Base-by-base conservation (phyloP, 2,888 invertebrate species). In the Drosophila mulleri region DNA sequence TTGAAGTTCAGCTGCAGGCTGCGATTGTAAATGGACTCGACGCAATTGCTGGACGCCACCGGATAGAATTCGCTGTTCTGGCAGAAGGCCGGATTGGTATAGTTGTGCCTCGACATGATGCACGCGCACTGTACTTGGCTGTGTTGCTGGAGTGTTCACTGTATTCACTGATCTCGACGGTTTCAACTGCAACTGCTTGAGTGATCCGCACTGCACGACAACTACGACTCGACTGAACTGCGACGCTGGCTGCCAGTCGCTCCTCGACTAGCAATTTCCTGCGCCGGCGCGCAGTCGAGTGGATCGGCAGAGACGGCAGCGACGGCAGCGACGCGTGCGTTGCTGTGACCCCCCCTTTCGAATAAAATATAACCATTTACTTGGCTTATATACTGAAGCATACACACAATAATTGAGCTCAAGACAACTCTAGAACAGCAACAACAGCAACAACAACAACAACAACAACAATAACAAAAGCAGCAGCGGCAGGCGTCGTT, bases 71-170 rank as follows among this genome's bases (percentile, higher is more conserved):
- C 96, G 90, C 96, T 96, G 92, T 96, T 95, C 35, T 95, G 95
- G 90, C 96, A 96, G 90, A 97, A 97, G 0, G 96, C 96, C 61
- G 96, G 96, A 91, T 97, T 97, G 8, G 96, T 95, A 87, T 97
- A 97, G 83, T 96, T 93, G 68, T 93, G 93, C 62, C 90, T 90
- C 29, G 93, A 93, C 93, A 93, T 93, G 53, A 12, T 60, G 29
- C 29, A 29, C 44, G 66, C 47, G 68, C 75, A 81, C 83, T 86
- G 75, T 85, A 85, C 72, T 70, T 29, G 11, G 16, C 16, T 11
- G 16, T 14, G 8, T 26, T 32, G 16, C 45, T 18, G 16, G 23
- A 53, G 67, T 53, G 16, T 32, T 64, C 63, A 74, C 70, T 56
- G 42, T 54, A 42, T 29, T 29, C 48, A 48, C 48, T 32, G 32